Conservation (phyloP, 2,888 invertebrate genomes). For the Gastracanthus pulcherrimus region DNA sequence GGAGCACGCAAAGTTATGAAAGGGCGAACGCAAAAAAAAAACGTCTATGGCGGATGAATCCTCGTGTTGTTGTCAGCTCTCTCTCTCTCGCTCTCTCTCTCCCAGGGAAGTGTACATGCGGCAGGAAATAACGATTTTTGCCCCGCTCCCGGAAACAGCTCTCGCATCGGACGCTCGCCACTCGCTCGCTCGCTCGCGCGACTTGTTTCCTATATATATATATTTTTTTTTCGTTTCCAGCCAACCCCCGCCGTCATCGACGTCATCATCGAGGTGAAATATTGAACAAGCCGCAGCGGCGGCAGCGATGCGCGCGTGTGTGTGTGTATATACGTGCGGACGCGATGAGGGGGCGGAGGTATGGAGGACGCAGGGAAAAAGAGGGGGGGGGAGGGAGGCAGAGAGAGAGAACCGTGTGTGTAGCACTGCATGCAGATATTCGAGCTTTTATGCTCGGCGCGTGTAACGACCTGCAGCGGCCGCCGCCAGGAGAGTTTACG, state of each 20-base stretch:
- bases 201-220: constrained; percentile 37
- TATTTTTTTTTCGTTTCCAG: constrained; percentile 34
- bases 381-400: not conserved
- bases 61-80: constrained; percentile 25
- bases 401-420: not conserved
- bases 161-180: too few species aligned
- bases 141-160: constrained; percentile 47
- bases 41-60: constrained; percentile 23
- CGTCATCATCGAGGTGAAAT: constrained; percentile 59
- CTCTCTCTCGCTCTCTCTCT: not conserved
- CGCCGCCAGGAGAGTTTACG: constrained; percentile 45
- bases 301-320: not conserved
- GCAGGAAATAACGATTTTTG: constrained; percentile 58
- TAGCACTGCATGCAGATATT: constrained; percentile 42
- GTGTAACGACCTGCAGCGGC: constrained; percentile 44
- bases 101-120: not conserved
- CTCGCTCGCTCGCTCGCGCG: constrained; percentile 36
- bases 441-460: constrained; percentile 53
- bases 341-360: not conserved
- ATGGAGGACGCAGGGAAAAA: not conserved
- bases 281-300: constrained; percentile 53
- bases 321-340: not conserved
- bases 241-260: constrained; percentile 50
- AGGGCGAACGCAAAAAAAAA: constrained; percentile 31
- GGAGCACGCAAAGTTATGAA: constrained; percentile 40